Percentiles rank a stretch among this genome's conserved stretches.
Conservation (phyloP, 1,140 invertebrate species). For the Rhysida immarginata region DNA sequence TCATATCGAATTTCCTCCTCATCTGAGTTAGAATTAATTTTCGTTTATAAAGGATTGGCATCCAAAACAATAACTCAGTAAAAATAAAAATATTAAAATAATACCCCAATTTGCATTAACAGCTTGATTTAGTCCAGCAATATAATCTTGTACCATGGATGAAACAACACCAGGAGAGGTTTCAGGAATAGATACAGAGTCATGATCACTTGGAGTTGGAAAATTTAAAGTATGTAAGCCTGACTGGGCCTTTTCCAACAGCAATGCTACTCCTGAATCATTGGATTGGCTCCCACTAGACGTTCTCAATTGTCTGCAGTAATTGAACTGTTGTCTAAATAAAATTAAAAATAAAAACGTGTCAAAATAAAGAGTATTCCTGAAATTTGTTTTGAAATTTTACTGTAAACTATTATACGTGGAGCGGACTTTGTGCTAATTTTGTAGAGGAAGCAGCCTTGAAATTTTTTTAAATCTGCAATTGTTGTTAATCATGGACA, state of each 20-base stretch:
- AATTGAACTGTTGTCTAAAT: conserved; percentile 14
- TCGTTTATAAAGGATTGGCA: background rate
- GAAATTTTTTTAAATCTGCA: no score
- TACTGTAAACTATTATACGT: background rate
- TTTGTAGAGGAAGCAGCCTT: background rate
- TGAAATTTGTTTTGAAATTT: background rate
- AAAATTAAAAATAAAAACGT: background rate
- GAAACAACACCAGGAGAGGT: conserved; percentile 11
- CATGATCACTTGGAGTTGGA: background rate
- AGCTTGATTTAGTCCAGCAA: background rate
- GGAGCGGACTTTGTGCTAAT: background rate
- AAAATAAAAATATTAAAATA: background rate
- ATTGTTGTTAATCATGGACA: no score
- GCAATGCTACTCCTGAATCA: conserved; percentile 23
- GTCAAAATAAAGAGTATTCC: background rate
- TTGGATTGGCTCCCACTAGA: conserved; percentile 16
- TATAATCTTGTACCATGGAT: background rate
- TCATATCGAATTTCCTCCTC: conserved; percentile 18
- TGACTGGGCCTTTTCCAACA: conserved; percentile 20
- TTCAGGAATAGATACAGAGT: conserved; percentile 17
- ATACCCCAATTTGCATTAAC: background rate
- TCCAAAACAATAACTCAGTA: background rate
- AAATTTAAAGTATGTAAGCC: conserved; percentile 9
- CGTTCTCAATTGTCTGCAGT: conserved; percentile 2
- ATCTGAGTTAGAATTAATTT: background rate